Base-by-base conservation (phyloP, 2,888 invertebrate genomes). In the Noctua janthe region DNA sequence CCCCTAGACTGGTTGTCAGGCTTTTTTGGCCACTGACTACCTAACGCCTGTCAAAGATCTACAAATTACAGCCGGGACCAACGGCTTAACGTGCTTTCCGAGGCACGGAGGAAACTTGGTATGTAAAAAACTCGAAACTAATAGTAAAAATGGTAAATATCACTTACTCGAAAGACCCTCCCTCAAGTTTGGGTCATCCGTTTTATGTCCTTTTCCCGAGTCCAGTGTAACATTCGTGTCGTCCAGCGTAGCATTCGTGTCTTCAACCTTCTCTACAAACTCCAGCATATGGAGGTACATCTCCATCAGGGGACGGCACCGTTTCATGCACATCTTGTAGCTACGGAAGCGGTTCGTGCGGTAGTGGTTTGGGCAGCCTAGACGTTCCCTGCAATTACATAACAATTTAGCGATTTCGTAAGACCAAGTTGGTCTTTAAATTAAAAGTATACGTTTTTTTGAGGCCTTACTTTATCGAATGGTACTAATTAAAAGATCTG, bases 271-370 rank as follows among this genome's bases (percentile, higher is more conserved):
- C 47, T 3, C 73, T 56, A 4, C 88, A 13, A 81, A 78, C 10
- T 89, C 77, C 29, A 95, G 85, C 47, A 94, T 88, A 71, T 92
- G 88, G 4, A 92, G 84, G 91, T 96, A 96, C 2, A 94, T 80
- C 0, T 92, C 91, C 0, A 92, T 66, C 2, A 96, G 91, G 0
- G 87, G 7, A 1, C 87, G 87, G 71, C 96, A 96, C 2, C 85
- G 84, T 0, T 64, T 80, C 88, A 93, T 91, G 82, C 96, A 96
- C 2, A 71, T n/a, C 0, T 29, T 43, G 90, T 93, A 94, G 35
- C 76, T 90, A 4, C 35, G 54, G 91, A 95, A 96, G 0, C 96
- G 90, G 84, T 96, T 96, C 0, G 92, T 91, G 2, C 79, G 73
- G 3, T 91, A 84, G 5, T 80, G 51, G 0, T 74, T 78, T 0